A percentile compares a stretch with the other conserved stretches of the same genome.
Conservation (phyloP, 2,888 invertebrate genomes). For the Acronicta aceris region DNA sequence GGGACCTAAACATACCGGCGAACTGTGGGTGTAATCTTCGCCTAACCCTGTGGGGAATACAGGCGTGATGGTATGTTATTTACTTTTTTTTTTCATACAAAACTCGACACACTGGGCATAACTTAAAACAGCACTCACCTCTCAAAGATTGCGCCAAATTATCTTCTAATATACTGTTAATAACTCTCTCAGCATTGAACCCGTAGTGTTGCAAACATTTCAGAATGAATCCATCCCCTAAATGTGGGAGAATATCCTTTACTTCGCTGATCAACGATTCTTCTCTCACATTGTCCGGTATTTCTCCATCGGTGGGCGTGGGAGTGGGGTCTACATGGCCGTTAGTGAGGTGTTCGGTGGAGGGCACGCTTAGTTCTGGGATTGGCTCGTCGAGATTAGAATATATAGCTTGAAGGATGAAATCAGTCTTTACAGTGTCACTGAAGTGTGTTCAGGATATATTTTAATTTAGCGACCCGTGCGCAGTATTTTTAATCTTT, state of each 20-base stretch:
- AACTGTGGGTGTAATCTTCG: too few relatives aligned
- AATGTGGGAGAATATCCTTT: constrained; percentile 94
- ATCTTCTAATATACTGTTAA: constrained; percentile 95
- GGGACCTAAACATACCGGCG: too few relatives aligned
- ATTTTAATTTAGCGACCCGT: too few relatives aligned
- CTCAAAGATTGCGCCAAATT: constrained; percentile 80
- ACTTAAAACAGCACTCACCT: constrained; percentile 63
- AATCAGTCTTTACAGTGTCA: constrained; percentile 88
- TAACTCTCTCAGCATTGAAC: constrained; percentile 93
- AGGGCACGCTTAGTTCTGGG: constrained; percentile 58
- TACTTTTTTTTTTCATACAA: too few relatives aligned
- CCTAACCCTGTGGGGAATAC: too few relatives aligned
- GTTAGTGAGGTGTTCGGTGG: constrained; percentile 61
- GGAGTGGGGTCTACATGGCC: constrained; percentile 66
- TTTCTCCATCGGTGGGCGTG: constrained; percentile 70
- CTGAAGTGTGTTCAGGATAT: constrained; percentile 69
- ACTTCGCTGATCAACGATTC: constrained; percentile 90
- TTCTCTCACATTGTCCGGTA: constrained; percentile 81
- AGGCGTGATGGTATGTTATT: too few relatives aligned
- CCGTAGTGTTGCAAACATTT: constrained; percentile 94
- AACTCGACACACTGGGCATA: too few relatives aligned
- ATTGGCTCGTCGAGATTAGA: constrained; percentile 81
- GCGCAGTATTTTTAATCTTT: too few relatives aligned
- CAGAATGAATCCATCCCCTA: constrained; percentile 93
- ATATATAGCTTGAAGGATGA: constrained; percentile 87